Evolutionary conservation across 2,888 invertebrate species (phyloP).

Genomic region (Synergus gifuensis): DNA sequence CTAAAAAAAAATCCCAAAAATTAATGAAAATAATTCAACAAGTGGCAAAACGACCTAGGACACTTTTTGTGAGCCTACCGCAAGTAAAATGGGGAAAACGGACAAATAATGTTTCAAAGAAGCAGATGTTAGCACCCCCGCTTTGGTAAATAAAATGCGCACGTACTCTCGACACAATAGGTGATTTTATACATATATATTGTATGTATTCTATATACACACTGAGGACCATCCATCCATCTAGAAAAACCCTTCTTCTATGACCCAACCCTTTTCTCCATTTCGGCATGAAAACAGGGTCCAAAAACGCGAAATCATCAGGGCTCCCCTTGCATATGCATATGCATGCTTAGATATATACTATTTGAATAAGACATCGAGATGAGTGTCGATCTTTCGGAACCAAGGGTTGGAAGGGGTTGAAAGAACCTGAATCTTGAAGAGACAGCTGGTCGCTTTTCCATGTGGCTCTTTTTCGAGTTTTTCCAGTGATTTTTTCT

Average conservation of each 20-base stretch:
- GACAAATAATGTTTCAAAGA: slow-evolving; percentile 8
- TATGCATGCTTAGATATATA: slow-evolving; percentile 47
- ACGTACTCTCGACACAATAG: slow-evolving; percentile 20
- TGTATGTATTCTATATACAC: neutral
- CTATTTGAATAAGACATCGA: slow-evolving; percentile 54
- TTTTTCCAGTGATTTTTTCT: too few species aligned
- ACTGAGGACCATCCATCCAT: slow-evolving; percentile 27
- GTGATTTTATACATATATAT: slow-evolving; percentile 12
- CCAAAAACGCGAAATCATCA: slow-evolving; percentile 31
- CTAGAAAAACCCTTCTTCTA: slow-evolving; percentile 22
- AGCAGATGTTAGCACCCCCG: slow-evolving; percentile 18
- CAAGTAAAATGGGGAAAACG: neutral
- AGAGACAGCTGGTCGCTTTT: too few species aligned
- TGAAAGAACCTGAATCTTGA: neutral
- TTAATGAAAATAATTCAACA: neutral
- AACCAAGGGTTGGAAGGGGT: slow-evolving; percentile 25
- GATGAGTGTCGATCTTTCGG: slow-evolving; percentile 36
- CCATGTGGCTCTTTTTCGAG: too few species aligned
- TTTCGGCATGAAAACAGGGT: slow-evolving; percentile 47
- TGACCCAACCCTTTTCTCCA: slow-evolving; percentile 47
- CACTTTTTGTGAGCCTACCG: neutral
- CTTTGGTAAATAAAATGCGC: slow-evolving; percentile 24
- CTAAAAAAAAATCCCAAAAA: too few species aligned
- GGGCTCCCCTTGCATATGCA: neutral
- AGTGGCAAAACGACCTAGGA: neutral